phyloP scores from a whole-genome alignment of 2,797 vertebrate genomes.

The Triplophysa bombifrons region DNA sequence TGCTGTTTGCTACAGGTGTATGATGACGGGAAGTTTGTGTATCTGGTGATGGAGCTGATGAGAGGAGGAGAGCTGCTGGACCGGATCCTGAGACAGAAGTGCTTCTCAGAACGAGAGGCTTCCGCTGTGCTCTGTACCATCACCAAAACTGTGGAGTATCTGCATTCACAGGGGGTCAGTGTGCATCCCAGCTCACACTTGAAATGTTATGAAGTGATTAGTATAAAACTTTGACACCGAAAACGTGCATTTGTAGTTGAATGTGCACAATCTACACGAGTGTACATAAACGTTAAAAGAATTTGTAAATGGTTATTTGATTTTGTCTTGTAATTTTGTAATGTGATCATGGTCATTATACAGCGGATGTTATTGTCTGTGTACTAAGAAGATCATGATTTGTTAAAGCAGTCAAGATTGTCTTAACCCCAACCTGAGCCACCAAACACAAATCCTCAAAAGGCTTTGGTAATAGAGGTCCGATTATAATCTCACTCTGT shows the following conservation, averaged over 20 bases:
- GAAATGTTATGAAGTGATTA: no score
- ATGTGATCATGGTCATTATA: background rate
- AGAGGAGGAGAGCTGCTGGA: constrained; percentile 92
- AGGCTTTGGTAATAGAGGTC: background rate
- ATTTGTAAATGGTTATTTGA: no score
- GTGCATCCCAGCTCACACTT: no score
- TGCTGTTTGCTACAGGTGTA: constrained; percentile 82
- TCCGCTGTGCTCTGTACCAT: constrained; percentile 89
- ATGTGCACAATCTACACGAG: no score
- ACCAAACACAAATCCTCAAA: background rate
- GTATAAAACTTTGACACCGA: no score
- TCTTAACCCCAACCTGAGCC: background rate
- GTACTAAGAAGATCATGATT: background rate
- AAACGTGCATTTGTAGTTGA: no score
- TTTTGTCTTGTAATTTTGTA: no score
- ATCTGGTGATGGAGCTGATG: constrained; percentile 93
- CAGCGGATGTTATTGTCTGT: background rate
- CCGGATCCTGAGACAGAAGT: constrained; percentile 83
- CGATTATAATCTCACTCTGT: background rate
- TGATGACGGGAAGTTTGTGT: constrained; percentile 88
- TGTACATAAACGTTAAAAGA: no score
- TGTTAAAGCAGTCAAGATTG: background rate
- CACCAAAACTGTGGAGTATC: constrained; percentile 92
- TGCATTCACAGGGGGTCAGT: constrained; percentile 93
- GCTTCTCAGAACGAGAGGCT: constrained; percentile 90